Conservation (phyloP, 2,888 invertebrate genomes). For the Tetheella fluctuosa region DNA sequence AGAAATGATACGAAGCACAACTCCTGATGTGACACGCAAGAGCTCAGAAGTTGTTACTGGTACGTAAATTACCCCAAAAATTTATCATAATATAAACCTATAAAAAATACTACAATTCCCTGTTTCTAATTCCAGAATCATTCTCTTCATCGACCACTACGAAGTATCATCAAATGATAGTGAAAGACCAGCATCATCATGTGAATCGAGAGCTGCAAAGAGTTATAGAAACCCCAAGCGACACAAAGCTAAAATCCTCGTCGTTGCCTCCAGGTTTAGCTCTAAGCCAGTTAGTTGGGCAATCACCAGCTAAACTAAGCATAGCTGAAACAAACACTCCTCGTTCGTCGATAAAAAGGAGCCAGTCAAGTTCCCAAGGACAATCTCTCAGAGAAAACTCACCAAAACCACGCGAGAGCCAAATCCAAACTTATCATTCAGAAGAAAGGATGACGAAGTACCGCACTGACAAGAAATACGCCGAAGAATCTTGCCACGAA, state of each 20-base stretch:
- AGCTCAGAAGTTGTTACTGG: conserved; percentile 81
- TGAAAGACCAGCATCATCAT: conserved; percentile 72
- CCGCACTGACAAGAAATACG: conserved; percentile 68
- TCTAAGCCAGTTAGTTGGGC: conserved; percentile 76
- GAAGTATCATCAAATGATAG: conserved; percentile 67
- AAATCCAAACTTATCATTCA: conserved; percentile 55
- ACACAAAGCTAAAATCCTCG: conserved; percentile 85
- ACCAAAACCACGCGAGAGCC: conserved; percentile 54
- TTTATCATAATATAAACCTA: neutral
- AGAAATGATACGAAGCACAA: conserved; percentile 86
- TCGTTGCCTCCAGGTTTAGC: conserved; percentile 86
- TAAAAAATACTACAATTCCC: neutral
- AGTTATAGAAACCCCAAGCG: conserved; percentile 72
- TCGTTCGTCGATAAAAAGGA: conserved; percentile 76
- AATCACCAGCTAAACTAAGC: conserved; percentile 80
- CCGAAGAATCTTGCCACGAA: conserved; percentile 78
- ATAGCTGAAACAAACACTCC: conserved; percentile 73
- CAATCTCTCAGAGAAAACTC: conserved; percentile 66
- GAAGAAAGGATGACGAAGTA: conserved; percentile 68
- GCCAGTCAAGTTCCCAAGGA: conserved; percentile 80
- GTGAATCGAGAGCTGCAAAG: conserved; percentile 70
- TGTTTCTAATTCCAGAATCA: conserved; percentile 67
- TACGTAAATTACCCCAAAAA: conserved; percentile 31
- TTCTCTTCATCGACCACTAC: conserved; percentile 81
- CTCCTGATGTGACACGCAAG: conserved; percentile 83